Evolutionary conservation across 35 echinoderm and acorn worm genomes (phyloP).

Genomic region (Acanthaster planci): DNA sequence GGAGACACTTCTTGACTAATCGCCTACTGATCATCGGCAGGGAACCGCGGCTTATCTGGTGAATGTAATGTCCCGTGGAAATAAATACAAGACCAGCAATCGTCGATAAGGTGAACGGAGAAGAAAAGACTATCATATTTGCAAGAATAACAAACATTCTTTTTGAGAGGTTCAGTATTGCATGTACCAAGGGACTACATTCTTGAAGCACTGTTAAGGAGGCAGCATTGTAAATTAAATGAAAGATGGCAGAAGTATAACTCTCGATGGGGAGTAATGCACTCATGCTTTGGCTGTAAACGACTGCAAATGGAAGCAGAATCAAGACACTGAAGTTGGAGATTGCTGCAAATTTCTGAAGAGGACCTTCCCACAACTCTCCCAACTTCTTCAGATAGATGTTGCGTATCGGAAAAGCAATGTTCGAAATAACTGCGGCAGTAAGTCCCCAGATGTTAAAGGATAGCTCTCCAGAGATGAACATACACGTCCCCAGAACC

Average conservation of each 20-base stretch:
- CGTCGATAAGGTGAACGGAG: background rate
- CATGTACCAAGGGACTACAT: background rate
- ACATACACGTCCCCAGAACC: background rate
- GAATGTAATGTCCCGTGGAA: background rate
- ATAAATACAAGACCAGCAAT: background rate
- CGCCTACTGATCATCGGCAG: no score
- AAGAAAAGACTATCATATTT: background rate
- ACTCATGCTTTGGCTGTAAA: background rate
- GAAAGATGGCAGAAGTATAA: background rate
- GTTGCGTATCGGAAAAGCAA: constrained; percentile 2
- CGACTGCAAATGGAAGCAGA: background rate
- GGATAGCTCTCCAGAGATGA: background rate
- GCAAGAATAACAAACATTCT: background rate
- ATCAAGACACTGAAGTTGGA: background rate
- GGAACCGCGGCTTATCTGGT: background rate
- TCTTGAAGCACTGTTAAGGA: constrained; percentile 1
- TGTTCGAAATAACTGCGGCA: background rate
- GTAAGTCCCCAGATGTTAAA: background rate
- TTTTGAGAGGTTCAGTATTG: background rate
- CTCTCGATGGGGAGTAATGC: background rate
- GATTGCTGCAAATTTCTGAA: background rate
- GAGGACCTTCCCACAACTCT: background rate
- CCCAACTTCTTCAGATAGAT: constrained; percentile 5
- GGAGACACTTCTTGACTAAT: no score
- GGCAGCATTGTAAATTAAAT: constrained; percentile 2